Evolutionary conservation across 2,113 vertebrate species (phyloP).

Genomic region (Cephalopterus ornatus): DNA sequence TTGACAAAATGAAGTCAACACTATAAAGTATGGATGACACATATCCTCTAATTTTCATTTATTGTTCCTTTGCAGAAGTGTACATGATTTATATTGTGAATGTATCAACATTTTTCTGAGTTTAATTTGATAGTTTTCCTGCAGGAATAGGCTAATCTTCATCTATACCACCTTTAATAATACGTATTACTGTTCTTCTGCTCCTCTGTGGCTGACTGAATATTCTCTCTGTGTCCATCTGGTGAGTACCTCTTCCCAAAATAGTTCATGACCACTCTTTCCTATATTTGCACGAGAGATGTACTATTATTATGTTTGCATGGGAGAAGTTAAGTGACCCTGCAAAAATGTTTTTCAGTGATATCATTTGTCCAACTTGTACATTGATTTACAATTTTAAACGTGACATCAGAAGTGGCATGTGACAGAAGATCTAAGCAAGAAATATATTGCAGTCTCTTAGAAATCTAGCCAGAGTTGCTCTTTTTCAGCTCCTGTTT

Average conservation of each 20-base stretch:
- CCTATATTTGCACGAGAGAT: not conserved
- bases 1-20: not conserved
- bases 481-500: not conserved
- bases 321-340: conserved; percentile 1
- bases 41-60: not conserved
- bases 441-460: not conserved
- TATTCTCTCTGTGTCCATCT: conserved; percentile 24
- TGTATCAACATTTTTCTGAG: not conserved
- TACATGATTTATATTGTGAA: not conserved
- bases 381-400: conserved; percentile 17
- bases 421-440: not conserved
- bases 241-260: conserved; percentile 16
- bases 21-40: not conserved
- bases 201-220: conserved; percentile 27
- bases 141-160: conserved; percentile 7
- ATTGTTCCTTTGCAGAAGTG: not conserved
- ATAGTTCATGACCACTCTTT: conserved; percentile 16
- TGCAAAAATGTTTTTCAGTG: not conserved
- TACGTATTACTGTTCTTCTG: conserved; percentile 35
- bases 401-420: not conserved
- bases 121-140: not conserved
- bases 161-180: conserved; percentile 5
- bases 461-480: not conserved
- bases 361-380: not conserved
- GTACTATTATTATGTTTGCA: conserved; percentile 9